phyloP scores from a whole-genome alignment of 2,797 vertebrate species.

The Gymnothorax reevesii region DNA sequence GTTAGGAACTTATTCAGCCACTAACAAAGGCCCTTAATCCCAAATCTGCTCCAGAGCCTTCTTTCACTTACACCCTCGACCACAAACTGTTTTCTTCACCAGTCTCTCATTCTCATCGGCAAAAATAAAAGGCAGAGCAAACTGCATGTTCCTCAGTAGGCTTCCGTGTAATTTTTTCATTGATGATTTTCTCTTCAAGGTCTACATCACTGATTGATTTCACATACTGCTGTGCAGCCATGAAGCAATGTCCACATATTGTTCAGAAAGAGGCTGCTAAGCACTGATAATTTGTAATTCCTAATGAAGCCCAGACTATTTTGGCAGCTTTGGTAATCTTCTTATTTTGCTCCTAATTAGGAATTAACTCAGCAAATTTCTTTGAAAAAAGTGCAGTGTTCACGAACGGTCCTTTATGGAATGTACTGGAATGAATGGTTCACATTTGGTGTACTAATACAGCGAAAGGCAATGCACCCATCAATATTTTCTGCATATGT shows the following conservation, averaged over 20 bases:
- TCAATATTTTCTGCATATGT: neutral
- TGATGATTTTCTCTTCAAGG: neutral
- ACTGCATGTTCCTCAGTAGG: neutral
- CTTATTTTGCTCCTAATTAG: neutral
- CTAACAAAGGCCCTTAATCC: too few relatives aligned
- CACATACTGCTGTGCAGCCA: neutral
- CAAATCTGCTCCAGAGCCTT: too few relatives aligned
- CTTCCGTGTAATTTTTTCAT: neutral
- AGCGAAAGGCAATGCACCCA: neutral
- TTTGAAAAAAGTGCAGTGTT: neutral
- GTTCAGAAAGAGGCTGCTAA: neutral
- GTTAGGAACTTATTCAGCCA: too few relatives aligned
- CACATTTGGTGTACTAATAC: neutral
- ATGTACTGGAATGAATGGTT: neutral
- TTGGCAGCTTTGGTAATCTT: neutral
- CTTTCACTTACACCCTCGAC: too few relatives aligned
- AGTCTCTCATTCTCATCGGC: too few relatives aligned
- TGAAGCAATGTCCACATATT: neutral
- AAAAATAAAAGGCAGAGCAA: neutral
- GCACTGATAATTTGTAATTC: neutral
- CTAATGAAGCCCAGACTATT: neutral
- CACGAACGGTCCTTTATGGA: neutral
- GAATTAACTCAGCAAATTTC: neutral
- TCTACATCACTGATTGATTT: neutral
- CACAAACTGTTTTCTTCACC: too few relatives aligned